Evolutionary conservation across 2,888 invertebrate genomes (phyloP).

Genomic region (Cryptosula pallasiana): DNA sequence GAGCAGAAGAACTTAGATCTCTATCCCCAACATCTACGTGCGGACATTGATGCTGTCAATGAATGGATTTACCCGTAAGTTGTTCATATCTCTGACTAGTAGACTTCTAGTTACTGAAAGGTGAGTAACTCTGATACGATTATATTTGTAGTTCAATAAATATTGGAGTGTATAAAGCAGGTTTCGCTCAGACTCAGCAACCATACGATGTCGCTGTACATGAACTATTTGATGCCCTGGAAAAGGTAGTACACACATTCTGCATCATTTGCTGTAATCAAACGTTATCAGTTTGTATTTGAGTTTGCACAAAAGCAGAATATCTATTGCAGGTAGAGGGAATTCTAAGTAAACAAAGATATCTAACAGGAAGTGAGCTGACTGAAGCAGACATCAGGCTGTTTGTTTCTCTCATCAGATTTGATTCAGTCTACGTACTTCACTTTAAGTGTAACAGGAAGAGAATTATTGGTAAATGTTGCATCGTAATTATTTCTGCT

Average conservation of each 20-base stretch:
- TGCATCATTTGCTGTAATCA: too few relatives aligned
- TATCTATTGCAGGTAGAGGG: conserved; percentile 41
- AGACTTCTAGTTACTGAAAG: too few relatives aligned
- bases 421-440: conserved; percentile 45
- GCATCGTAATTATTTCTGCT: too few relatives aligned
- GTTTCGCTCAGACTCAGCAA: conserved; percentile 43
- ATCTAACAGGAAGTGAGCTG: conserved; percentile 37
- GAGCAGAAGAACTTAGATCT: conserved; percentile 39
- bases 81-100: too few relatives aligned
- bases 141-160: conserved; percentile 44
- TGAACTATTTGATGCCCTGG: conserved; percentile 38
- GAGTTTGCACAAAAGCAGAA: too few relatives aligned
- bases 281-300: too few relatives aligned
- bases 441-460: conserved; percentile 50
- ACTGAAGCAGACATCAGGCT: conserved; percentile 49
- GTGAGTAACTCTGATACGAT: too few relatives aligned
- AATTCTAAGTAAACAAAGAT: conserved; percentile 39
- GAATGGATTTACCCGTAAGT: conserved; percentile 45
- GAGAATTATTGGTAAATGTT: conserved; percentile 31
- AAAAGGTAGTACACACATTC: conserved; percentile 40
- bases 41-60: conserved; percentile 41
- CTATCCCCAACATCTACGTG: conserved; percentile 38
- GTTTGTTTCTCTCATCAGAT: conserved; percentile 44
- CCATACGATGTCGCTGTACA: conserved; percentile 41
- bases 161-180: conserved; percentile 47